These are phyloP conservation scores for Takifugu bimaculatus DNA, from an alignment of 2,113 vertebrate species.

Conservation along the genomic window DNA sequence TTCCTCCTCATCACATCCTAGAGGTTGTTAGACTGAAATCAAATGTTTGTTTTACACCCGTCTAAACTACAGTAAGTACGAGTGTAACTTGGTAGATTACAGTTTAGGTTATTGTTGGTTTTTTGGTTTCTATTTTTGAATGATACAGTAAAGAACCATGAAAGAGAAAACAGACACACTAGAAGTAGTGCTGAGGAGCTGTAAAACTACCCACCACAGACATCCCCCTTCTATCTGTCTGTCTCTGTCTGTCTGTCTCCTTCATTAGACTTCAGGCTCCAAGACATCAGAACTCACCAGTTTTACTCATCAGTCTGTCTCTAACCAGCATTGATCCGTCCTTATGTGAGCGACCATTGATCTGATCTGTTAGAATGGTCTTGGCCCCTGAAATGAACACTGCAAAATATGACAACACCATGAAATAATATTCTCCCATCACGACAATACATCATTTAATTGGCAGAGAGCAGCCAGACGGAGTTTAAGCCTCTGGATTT, in stretches of 20 bases:
- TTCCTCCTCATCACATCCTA: too few species aligned
- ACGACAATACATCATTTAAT: too few species aligned
- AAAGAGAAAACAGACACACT: neutral
- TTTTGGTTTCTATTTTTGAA: too few species aligned
- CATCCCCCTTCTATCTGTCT: slow-evolving; percentile 1
- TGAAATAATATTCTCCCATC: slow-evolving; percentile 20
- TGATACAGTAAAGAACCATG: neutral
- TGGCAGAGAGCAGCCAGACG: too few species aligned
- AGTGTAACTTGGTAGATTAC: too few species aligned
- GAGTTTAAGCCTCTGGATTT: too few species aligned
- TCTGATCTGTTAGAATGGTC: slow-evolving; percentile 48
- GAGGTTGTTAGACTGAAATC: too few species aligned
- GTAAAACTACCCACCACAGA: neutral
- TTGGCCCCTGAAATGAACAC: slow-evolving; percentile 36
- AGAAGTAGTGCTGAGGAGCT: neutral
- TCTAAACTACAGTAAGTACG: too few species aligned
- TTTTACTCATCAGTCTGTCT: slow-evolving; percentile 56
- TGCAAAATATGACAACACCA: slow-evolving; percentile 46
- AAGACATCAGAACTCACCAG: slow-evolving; percentile 41
- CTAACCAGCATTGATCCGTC: slow-evolving; percentile 52
- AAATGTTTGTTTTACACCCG: too few species aligned
- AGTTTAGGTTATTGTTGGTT: neutral
- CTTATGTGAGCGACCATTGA: slow-evolving; percentile 44
- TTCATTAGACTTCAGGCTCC: slow-evolving; percentile 42
- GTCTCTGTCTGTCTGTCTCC: slow-evolving; percentile 26